Conservation (phyloP, 2,113 vertebrate genomes). For the Corythaixoides concolor region DNA sequence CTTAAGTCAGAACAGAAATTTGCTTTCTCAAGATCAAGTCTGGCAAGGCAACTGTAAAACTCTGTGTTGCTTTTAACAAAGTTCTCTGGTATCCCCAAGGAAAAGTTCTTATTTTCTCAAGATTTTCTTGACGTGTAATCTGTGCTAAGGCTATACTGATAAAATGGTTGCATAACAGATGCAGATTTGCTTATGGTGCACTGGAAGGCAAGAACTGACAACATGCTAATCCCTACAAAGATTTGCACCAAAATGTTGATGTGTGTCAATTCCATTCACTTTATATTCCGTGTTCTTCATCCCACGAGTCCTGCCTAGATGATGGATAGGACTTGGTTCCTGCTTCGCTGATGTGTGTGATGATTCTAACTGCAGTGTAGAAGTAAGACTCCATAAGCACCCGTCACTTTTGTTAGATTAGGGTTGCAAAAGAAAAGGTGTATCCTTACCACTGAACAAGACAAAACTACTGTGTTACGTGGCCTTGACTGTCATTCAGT, state of each 20-base stretch:
- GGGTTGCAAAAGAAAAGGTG: neutral
- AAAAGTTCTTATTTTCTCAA: neutral
- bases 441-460: neutral
- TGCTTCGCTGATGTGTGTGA: neutral
- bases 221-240: neutral
- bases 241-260: neutral
- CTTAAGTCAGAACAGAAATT: neutral
- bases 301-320: neutral
- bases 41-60: neutral
- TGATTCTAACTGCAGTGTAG: neutral
- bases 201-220: conserved; percentile 31
- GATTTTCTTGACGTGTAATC: neutral
- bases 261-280: conserved; percentile 4
- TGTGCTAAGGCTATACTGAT: neutral
- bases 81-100: neutral
- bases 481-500: neutral
- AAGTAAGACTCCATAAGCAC: neutral
- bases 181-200: neutral
- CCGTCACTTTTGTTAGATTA: neutral
- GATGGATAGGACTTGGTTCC: neutral
- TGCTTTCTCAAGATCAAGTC: neutral
- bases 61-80: neutral
- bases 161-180: neutral
- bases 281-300: neutral
- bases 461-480: neutral